Base-by-base conservation (phyloP, 2,797 vertebrate genomes). In the Hydrocynus forskahlii region DNA sequence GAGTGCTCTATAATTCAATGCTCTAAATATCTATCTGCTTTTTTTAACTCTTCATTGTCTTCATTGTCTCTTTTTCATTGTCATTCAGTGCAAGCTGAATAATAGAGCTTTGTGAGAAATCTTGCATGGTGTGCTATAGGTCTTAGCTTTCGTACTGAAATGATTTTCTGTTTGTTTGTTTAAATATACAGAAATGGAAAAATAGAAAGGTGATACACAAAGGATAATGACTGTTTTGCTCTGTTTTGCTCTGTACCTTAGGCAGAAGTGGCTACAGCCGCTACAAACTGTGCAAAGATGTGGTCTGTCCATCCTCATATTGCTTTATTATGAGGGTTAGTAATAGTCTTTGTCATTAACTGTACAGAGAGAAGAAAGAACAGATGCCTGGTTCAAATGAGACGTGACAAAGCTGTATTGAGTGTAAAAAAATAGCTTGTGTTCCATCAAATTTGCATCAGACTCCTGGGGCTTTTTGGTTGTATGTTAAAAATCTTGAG, bases 1-100 rank as follows among this genome's bases (percentile, higher is more conserved):
- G 70, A 87, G 75, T 5, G 14, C 23, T 88, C 62, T 45, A 17
- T 48, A 50, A 54, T 29, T 12, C 38, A 75, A 78, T 59, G n/a
- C 10, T 23, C 45, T 69, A 35, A 75, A 75, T 23, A 19, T 48
- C 55, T 71, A 64, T 29, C 55, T 48, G 29, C n/a, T 12, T 10
- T 72, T 17, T 72, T 62, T 48, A 63, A 77, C 62, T 72, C 59
- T n/a, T n/a, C n/a, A n/a, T n/a, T n/a, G n/a, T n/a, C n/a, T n/a
- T 77, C 48, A 77, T 67, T 38, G n/a, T 45, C 29, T 66, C 55
- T 25, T 81, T 23, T 35, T 82, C 57, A 25, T 59, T 52, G 43
- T 67, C 23, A 48, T 38, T 66, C 54, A 63, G 59, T 64, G 60
- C 38, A 54, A 77, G 23, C 66, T 50, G 7, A 48, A 66, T 7